Base-by-base conservation (phyloP, 2,888 invertebrate genomes). In the Xylota sylvarum region DNA sequence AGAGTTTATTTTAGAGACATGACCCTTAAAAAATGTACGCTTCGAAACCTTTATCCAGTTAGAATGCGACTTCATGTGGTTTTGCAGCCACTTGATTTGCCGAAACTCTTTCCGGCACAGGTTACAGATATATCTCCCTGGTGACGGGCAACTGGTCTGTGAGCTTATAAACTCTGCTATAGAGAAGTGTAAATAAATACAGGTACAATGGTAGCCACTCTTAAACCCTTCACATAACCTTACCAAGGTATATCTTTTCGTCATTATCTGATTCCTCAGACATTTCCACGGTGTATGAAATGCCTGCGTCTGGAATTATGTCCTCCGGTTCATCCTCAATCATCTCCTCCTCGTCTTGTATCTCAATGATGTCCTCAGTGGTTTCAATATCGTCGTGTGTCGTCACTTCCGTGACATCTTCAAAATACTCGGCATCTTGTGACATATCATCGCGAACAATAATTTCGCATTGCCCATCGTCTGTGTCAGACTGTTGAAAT, bases 31-130 rank as follows among this genome's bases (percentile, higher is more conserved):
- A 46, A 23, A 12, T 27, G 0, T n/a, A 0, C 4, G n/a, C 0
- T 30, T 74, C 32, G 19, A 19, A 87, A 90, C 90, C 88, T 93
- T 94, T 88, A 95, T 95, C 95, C 95, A 95, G 91, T 95, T 95
- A 12, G 94, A 93, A 88, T 95, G 95, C 0, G 94, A 94, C 19
- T 94, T 91, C 95, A 95, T 95, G 88, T 95, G 95, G 85, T 94
- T 93, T 88, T 94, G 94, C 9, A 95, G 91, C 93, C 95, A 95
- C 62, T 94, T 93, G 5, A 94, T 94, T 87, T 94, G 94, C 85
- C 94, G 94, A 89, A 95, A 95, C 90, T 95, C 95, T 88, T 94
- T 94, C 65, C 94, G 94, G 90, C 95, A 95, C 5, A 95, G 92
- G 90, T 94, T 95, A 90, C 95, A 95, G 1, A 94, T 93, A 88